Base-by-base conservation (phyloP, 2,113 vertebrate genomes). In the Myotis brandtii region DNA sequence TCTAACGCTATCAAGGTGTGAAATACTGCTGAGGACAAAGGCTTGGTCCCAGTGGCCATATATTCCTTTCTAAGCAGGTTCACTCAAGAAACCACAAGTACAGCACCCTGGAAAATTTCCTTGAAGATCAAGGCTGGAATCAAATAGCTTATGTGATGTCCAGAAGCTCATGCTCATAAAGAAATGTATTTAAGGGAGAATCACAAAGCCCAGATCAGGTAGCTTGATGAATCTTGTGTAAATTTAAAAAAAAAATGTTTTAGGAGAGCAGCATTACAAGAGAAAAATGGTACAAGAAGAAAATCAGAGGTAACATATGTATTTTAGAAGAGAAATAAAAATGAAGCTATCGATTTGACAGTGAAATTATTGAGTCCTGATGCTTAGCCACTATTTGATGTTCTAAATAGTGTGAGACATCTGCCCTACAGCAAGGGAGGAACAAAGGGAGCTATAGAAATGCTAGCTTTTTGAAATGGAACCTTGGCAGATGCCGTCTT, bases 271-370 rank as follows among this genome's bases (percentile, higher is more conserved):
- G 12, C 21, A 95, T 87, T 94, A 75, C 5, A 56, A 12, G 23
- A 50, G 77, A 76, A 72, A 91, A 94, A 86, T 84, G 40, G n/a
- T 85, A 56, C 9, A 91, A 88, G 73, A 67, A 83, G 40, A 91
- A 96, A 93, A 85, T 84, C 18, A 89, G 79, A 86, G 67, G 23
- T 70, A 85, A 16, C 12, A 21, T 46, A 80, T 70, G 75, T 75
- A 93, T 82, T 96, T 96, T 73, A 95, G 67, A 93, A 80, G 52
- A 84, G 89, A 95, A 94, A 85, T 79, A 84, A 92, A 88, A 96
- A 88, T 81, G 27, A 96, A 91, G 66, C 59, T 93, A 84, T 94
- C 37, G 70, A 66, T 66, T 62, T 91, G 72, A 91, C 85, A 95
- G 52, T 86, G 40, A 72, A 85, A 86, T 87, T 94, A 92, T 67